Percentiles rank a stretch among this genome's conserved stretches.
These are phyloP conservation scores for Fregetta grallaria DNA, from an alignment of 2,113 vertebrate species.

Conservation along the genomic window DNA sequence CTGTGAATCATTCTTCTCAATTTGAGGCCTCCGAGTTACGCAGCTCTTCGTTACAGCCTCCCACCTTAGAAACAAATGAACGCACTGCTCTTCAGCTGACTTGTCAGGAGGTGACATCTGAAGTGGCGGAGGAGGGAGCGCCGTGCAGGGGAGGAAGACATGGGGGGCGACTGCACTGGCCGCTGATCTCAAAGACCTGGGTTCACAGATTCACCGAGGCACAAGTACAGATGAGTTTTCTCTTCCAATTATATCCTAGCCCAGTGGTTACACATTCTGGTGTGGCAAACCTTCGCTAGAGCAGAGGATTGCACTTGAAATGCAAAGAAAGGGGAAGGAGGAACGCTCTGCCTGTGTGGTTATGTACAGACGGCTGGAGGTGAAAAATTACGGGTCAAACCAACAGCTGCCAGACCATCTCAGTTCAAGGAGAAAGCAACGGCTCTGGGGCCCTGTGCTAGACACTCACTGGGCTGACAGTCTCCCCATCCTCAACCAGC, in stretches of 20 bases:
- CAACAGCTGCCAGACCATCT: not conserved
- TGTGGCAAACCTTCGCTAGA: not conserved
- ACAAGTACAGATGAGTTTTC: not conserved
- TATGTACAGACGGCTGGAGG: not conserved
- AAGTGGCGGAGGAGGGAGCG: not conserved
- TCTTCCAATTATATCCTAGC: not conserved
- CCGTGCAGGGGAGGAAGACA: not conserved
- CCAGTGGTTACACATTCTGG: not conserved
- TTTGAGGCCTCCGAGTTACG: not conserved
- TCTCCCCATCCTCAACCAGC: not conserved
- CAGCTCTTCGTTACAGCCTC: conserved; percentile 10
- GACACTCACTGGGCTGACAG: not conserved
- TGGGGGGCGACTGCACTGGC: not conserved
- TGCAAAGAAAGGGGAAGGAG: not conserved
- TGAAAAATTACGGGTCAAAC: not conserved
- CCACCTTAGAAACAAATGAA: conserved; percentile 38
- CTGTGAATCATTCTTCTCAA: conserved; percentile 39
- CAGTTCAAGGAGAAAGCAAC: not conserved
- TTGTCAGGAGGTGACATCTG: not conserved
- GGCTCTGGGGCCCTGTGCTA: not conserved
- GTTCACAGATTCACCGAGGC: not conserved
- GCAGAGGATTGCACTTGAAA: not conserved
- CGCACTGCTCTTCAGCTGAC: not conserved
- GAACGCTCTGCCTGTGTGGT: not conserved
- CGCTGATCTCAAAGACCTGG: not conserved